phyloP scores from a whole-genome alignment of 2,113 vertebrate species.

The Lichenostomus cassidix region DNA sequence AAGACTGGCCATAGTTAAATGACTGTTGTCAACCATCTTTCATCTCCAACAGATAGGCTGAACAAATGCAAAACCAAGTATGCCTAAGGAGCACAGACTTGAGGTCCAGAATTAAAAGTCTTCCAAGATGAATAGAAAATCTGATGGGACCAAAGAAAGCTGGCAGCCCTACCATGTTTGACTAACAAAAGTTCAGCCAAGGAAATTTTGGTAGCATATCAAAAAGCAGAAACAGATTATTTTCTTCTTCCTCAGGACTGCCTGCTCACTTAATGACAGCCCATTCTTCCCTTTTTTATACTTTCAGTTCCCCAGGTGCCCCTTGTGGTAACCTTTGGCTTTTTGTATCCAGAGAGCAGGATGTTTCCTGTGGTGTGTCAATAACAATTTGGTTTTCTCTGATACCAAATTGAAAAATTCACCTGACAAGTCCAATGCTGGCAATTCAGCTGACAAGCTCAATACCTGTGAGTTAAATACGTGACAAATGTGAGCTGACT shows the following conservation, averaged over 20 bases:
- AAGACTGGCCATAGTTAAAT: not conserved
- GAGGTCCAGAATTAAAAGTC: not conserved
- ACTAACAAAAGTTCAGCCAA: not conserved
- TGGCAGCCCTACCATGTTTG: not conserved
- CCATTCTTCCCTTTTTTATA: not conserved
- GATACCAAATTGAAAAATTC: conserved; percentile 7
- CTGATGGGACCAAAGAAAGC: not conserved
- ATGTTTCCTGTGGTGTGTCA: not conserved
- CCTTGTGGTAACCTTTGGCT: not conserved
- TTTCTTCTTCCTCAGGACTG: not conserved
- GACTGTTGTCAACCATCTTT: not conserved
- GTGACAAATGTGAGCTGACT: conserved; percentile 6
- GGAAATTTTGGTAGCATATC: not conserved
- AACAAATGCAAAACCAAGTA: not conserved
- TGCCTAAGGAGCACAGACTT: not conserved
- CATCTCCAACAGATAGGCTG: not conserved
- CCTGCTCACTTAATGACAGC: not conserved
- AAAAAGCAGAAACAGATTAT: not conserved
- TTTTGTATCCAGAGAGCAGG: not conserved
- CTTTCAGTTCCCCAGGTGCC: not conserved
- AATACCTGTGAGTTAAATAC: not conserved
- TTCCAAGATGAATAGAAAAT: not conserved
- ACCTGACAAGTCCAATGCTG: not conserved
- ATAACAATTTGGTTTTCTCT: conserved; percentile 28
- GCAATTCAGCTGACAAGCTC: not conserved